These are phyloP conservation scores for Sinonovacula constricta DNA, from an alignment of 1,140 invertebrate genomes.

Conservation along the genomic window DNA sequence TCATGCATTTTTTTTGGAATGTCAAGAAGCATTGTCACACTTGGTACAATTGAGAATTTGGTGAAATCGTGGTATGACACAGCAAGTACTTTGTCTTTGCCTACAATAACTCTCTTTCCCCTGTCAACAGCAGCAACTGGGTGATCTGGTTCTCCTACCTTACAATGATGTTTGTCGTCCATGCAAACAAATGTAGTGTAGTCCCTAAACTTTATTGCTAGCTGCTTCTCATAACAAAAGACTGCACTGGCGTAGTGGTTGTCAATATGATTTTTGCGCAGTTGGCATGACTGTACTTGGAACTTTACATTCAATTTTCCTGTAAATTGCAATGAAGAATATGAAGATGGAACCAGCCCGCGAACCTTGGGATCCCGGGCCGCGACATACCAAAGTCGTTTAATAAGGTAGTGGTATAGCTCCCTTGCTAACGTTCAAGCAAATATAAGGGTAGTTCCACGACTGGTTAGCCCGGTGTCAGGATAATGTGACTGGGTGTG, in stretches of 20 bases:
- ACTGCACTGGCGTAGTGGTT: constrained; percentile 52
- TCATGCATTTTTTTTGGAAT: constrained; percentile 45
- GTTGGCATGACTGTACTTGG: constrained; percentile 51
- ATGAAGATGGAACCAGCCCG: constrained; percentile 6
- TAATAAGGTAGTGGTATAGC: background rate
- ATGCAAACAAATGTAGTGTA: constrained; percentile 38
- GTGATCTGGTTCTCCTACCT: constrained; percentile 55
- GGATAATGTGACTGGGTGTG: constrained; percentile 32
- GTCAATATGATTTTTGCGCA: constrained; percentile 53
- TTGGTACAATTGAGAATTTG: constrained; percentile 49
- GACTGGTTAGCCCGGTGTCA: constrained; percentile 39
- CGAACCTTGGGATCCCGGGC: no score
- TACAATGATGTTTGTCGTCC: constrained; percentile 60
- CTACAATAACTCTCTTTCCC: constrained; percentile 52
- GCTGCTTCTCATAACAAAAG: constrained; percentile 52
- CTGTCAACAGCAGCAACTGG: constrained; percentile 59
- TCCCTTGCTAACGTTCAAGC: no score
- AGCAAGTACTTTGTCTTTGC: constrained; percentile 14
- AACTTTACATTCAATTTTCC: constrained; percentile 55
- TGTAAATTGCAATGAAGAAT: constrained; percentile 37
- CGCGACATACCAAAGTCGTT: constrained; percentile 19
- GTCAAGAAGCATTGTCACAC: constrained; percentile 53
- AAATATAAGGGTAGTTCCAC: no score
- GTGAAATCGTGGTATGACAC: constrained; percentile 48
- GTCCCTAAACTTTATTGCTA: constrained; percentile 50